phyloP scores from a whole-genome alignment of 2,888 invertebrate species.

The Teinopalpus imperialis region DNA sequence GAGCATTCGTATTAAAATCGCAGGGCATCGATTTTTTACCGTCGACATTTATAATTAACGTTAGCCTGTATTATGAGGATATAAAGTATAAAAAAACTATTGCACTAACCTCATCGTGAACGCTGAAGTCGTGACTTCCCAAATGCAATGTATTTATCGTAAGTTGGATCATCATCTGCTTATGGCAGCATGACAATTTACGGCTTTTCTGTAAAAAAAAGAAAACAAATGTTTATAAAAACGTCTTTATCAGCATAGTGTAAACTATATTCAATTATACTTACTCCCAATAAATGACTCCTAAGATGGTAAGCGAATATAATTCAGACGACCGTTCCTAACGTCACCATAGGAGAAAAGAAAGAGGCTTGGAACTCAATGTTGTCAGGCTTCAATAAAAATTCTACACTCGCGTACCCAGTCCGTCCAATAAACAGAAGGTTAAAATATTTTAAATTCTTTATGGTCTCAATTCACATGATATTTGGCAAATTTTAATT shows the following conservation, averaged over 20 bases:
- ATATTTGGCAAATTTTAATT: no score
- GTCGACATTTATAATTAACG: no score
- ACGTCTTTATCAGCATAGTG: background rate
- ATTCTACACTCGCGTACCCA: no score
- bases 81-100: conserved; percentile 27
- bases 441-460: no score
- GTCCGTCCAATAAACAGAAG: no score
- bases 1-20: no score
- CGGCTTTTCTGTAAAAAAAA: background rate
- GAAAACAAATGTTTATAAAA: background rate
- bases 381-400: no score
- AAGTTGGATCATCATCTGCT: conserved; percentile 88
- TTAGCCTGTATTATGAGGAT: no score
- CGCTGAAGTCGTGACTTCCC: conserved; percentile 90
- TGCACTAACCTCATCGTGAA: conserved; percentile 91
- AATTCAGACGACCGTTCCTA: background rate
- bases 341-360: background rate
- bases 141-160: conserved; percentile 96
- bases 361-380: no score
- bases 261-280: background rate
- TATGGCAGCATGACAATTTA: background rate
- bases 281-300: background rate
- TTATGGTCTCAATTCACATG: no score
- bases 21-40: no score
- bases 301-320: background rate